These are phyloP conservation scores for Andricus grossulariae DNA, from an alignment of 1,140 invertebrate species.

Conservation along the genomic window DNA sequence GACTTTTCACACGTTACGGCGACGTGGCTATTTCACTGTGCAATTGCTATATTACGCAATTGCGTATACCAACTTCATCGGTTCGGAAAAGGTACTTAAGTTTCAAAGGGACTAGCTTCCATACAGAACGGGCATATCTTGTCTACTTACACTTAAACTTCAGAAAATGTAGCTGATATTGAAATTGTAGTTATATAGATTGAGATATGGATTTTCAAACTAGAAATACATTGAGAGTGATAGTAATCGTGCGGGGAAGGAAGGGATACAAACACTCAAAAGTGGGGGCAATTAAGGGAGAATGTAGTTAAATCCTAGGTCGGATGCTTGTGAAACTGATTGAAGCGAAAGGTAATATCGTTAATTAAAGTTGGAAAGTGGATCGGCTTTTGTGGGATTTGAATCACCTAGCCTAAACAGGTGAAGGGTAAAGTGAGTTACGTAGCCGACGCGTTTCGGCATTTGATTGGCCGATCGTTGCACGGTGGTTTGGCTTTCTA, in stretches of 20 bases:
- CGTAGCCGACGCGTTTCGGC: constrained; percentile 18
- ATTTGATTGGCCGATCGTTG: constrained; percentile 19
- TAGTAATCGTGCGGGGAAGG: too few relatives aligned
- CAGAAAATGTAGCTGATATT: background rate
- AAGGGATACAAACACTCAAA: background rate
- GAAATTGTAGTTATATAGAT: constrained; percentile 2
- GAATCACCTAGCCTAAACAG: constrained; percentile 17
- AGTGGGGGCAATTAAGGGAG: background rate
- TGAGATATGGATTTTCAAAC: background rate
- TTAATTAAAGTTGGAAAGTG: constrained; percentile 21
- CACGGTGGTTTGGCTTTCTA: constrained; percentile 18
- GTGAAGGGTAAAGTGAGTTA: constrained; percentile 12
- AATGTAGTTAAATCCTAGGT: background rate
- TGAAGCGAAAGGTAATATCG: background rate
- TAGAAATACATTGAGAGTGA: background rate
- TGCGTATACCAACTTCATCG: constrained; percentile 49
- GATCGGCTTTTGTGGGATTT: background rate
- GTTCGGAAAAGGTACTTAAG: constrained; percentile 52
- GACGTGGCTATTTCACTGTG: background rate
- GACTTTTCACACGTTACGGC: too few relatives aligned
- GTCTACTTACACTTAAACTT: background rate
- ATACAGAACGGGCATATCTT: constrained; percentile 22
- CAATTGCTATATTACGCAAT: constrained; percentile 47
- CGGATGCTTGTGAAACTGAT: background rate
- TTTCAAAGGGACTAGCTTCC: constrained; percentile 51